Percentiles rank a stretch among this genome's conserved stretches.
Conservation (phyloP, 2,888 invertebrate species). For the Ligdia adustata region DNA sequence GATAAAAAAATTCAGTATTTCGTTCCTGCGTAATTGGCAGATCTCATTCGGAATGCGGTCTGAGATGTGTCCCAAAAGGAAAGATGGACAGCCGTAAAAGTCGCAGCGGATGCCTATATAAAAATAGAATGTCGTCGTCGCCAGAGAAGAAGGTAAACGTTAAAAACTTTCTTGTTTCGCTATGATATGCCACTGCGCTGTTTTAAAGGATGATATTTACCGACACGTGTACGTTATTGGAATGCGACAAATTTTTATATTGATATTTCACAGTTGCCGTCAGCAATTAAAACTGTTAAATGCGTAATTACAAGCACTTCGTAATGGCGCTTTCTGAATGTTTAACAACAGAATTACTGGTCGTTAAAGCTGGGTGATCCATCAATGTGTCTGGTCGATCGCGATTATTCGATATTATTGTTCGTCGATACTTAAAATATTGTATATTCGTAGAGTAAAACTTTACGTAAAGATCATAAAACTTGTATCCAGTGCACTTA, state of each 20-base stretch:
- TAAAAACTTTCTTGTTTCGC: slow-evolving; percentile 26
- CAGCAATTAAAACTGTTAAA: slow-evolving; percentile 29
- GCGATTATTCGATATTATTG: slow-evolving; percentile 47
- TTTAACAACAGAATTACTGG: slow-evolving; percentile 34
- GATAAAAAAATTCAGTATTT: slow-evolving; percentile 67
- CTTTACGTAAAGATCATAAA: slow-evolving; percentile 47
- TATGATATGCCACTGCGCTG: slow-evolving; percentile 28
- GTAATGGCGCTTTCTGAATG: slow-evolving; percentile 26
- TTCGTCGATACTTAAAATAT: no score
- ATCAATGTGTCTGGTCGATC: slow-evolving; percentile 40
- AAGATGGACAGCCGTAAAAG: slow-evolving; percentile 62
- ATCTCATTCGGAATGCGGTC: slow-evolving; percentile 70
- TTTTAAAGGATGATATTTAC: slow-evolving; percentile 26
- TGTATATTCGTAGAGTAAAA: slow-evolving; percentile 37
- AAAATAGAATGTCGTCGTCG: slow-evolving; percentile 60
- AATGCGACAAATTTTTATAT: slow-evolving; percentile 36
- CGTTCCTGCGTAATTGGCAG: slow-evolving; percentile 72
- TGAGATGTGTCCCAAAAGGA: slow-evolving; percentile 73
- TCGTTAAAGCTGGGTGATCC: slow-evolving; percentile 34
- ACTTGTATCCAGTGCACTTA: slow-evolving; percentile 48
- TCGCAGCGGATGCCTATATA: slow-evolving; percentile 59
- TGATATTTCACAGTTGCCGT: slow-evolving; percentile 31
- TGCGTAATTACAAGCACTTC: slow-evolving; percentile 35
- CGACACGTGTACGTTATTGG: slow-evolving; percentile 24
- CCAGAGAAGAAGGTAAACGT: slow-evolving; percentile 40